Percentiles rank a stretch among this genome's conserved stretches.
These are phyloP conservation scores for Macrophya alboannulata DNA, from an alignment of 2,888 invertebrate species.

Conservation along the genomic window DNA sequence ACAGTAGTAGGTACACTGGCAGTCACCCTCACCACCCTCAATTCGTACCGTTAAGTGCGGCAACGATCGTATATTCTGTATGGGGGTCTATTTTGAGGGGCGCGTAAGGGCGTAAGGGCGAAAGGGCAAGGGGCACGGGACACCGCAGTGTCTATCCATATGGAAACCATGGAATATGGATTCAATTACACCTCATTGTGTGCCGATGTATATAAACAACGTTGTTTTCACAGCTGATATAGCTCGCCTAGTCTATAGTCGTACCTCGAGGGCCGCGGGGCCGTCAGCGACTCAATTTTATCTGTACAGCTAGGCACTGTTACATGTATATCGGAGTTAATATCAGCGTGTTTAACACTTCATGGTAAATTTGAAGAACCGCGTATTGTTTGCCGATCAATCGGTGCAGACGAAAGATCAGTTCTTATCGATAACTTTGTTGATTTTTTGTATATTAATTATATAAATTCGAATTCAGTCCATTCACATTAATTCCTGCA, in stretches of 20 bases:
- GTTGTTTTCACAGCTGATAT: slow-evolving; percentile 78
- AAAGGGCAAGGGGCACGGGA: slow-evolving; percentile 40
- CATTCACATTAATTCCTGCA: too few species aligned
- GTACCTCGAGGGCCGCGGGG: background rate
- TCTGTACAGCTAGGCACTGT: background rate
- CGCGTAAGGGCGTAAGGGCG: slow-evolving; percentile 41
- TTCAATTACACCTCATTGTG: slow-evolving; percentile 79
- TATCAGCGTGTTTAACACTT: slow-evolving; percentile 10
- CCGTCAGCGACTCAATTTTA: background rate
- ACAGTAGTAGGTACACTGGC: too few species aligned
- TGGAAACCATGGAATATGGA: slow-evolving; percentile 70
- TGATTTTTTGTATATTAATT: too few species aligned
- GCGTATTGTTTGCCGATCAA: background rate
- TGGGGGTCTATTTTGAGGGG: slow-evolving; percentile 50
- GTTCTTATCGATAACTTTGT: background rate
- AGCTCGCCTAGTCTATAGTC: slow-evolving; percentile 56
- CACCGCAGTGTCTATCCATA: slow-evolving; percentile 48
- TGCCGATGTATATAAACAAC: slow-evolving; percentile 76
- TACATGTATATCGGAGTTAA: background rate
- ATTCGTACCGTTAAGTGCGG: slow-evolving; percentile 57
- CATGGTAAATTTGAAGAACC: background rate
- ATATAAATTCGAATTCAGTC: too few species aligned
- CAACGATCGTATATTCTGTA: slow-evolving; percentile 48
- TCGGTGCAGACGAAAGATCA: background rate
- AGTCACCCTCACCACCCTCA: slow-evolving; percentile 63